Evolutionary conservation across 2,888 invertebrate species (phyloP).

Genomic region (Acleris literana): DNA sequence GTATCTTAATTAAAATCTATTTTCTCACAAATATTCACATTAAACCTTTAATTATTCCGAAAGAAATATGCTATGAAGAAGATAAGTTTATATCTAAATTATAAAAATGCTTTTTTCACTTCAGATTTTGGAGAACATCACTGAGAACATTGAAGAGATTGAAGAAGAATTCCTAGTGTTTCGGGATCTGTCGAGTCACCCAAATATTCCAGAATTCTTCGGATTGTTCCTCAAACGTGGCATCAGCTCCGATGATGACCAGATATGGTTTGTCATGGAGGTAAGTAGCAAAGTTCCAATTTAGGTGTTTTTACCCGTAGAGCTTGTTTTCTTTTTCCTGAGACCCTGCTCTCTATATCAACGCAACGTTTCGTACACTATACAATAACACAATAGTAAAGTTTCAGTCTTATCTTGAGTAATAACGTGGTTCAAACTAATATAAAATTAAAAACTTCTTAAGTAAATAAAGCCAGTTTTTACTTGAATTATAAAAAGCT

Average conservation of each 20-base stretch:
- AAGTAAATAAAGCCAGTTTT: no score
- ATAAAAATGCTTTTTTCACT: neutral
- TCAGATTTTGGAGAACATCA: conserved; percentile 89
- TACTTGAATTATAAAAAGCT: no score
- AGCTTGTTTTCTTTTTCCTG: neutral
- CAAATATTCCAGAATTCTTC: conserved; percentile 89
- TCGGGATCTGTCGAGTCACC: conserved; percentile 88
- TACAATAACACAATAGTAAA: no score
- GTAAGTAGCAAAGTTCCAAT: conserved; percentile 67
- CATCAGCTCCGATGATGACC: conserved; percentile 86
- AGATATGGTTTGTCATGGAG: conserved; percentile 94
- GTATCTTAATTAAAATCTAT: neutral
- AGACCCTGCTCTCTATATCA: no score
- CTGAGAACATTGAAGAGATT: conserved; percentile 92
- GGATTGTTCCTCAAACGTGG: conserved; percentile 88
- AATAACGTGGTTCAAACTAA: no score
- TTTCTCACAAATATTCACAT: neutral
- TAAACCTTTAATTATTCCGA: neutral
- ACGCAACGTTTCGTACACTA: no score
- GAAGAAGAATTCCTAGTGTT: conserved; percentile 91
- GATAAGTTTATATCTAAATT: neutral
- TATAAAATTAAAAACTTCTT: no score
- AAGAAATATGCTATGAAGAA: neutral
- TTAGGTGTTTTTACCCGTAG: neutral
- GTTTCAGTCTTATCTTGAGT: no score